Percentiles rank a stretch among this genome's conserved stretches.
These are phyloP conservation scores for Podarcis cretensis DNA, from an alignment of 2,113 vertebrate genomes.

Conservation along the genomic window DNA sequence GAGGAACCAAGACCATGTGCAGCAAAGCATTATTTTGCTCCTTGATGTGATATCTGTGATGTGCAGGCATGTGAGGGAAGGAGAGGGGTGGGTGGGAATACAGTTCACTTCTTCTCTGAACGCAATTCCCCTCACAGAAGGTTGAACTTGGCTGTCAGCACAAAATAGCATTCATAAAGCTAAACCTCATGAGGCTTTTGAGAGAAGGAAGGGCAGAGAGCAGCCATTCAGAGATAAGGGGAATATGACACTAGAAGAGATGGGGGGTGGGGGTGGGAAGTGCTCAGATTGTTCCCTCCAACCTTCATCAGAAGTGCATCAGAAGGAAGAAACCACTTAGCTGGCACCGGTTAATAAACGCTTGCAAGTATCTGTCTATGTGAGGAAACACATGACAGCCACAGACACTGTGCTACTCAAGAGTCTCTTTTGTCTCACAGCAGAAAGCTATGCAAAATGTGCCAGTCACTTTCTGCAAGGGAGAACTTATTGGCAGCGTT, in stretches of 20 bases:
- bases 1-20: background rate
- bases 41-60: background rate
- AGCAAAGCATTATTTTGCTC: background rate
- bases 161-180: slow-evolving; percentile 33
- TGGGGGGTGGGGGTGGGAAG: slow-evolving; percentile 18
- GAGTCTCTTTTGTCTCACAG: background rate
- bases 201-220: slow-evolving; percentile 42
- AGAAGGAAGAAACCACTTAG: background rate
- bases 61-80: background rate
- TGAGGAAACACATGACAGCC: background rate
- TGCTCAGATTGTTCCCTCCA: background rate
- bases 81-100: background rate
- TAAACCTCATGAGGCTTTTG: background rate
- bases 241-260: background rate
- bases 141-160: slow-evolving; percentile 34
- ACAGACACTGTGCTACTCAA: background rate
- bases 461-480: background rate
- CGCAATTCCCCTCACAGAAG: background rate
- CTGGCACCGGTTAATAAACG: background rate
- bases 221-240: slow-evolving; percentile 40
- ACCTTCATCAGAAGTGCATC: slow-evolving; percentile 26
- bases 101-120: background rate
- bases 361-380: background rate
- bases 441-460: background rate
- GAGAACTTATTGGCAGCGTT: background rate